Evolutionary conservation across 2,113 vertebrate genomes (phyloP), one percentile per base, ranked within the genome.

Genomic region (Melanotaenia duboulayi): DNA sequence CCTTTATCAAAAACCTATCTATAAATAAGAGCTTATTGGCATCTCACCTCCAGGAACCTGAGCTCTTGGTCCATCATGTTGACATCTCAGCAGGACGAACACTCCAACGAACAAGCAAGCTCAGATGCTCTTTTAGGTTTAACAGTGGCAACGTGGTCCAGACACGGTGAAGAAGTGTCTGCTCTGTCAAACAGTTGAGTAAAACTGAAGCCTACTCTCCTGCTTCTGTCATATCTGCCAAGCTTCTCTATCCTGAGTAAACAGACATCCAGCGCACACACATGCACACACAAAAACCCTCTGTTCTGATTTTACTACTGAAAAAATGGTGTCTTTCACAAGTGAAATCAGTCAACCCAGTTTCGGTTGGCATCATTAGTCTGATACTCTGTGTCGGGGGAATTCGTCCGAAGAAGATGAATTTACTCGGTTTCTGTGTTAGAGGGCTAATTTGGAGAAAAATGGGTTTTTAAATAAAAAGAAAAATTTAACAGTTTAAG

Each of bases 11-110:
- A 16, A 24, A 60, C 2, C 25, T 11, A 20, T 35, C 32, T 42
- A 66, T 54, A 67, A 44, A 22, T 46, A 39, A 57, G n/a, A 39
- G 7, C 28, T 13, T 13, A 12, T 0, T 22, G 55, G 37, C 22
- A 4, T 64, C 90, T 91, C 82, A 90, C 90, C 86, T 91, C 90
- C 14, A 62, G 2, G 37, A 79, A 91, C 58, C 90, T 87, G 78
- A 87, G 80, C 61, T 91, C 90, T 49, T 86, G 86, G 3, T 91
- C 90, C 84, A 88, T 90, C 60, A 67, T 54, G 59, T 14, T 70
- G 71, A 48, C 22, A 40, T 32, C 54, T 67, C 51, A 58, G 19
- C 46, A 32, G 55, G 59, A 28, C 61, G 60, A 76, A 63, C 49
- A 16, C 28, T 60, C 14, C 19, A 20, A 50, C 17, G 19, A 72